Base-by-base conservation (phyloP, 2,113 vertebrate species). In the Aptenodytes forsteri region DNA sequence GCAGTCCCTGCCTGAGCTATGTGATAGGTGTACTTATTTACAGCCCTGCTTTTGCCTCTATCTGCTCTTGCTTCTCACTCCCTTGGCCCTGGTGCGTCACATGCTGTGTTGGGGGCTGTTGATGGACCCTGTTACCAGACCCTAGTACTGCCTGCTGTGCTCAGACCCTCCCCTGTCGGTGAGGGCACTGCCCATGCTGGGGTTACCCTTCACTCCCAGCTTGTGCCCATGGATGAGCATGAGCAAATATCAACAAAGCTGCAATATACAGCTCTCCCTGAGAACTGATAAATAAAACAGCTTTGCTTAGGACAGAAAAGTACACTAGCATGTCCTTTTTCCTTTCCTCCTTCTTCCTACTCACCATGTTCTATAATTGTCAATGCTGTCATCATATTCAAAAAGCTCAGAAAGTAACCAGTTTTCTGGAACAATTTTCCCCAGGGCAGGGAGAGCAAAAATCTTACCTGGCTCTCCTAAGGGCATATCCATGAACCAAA, bases 131-230 rank as follows among this genome's bases (percentile, higher is more conserved):
- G 1, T 52, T 44, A 40, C 6, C 19, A 71, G 34, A 58, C 3
- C 12, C 20, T 34, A 19, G 14, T 7, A 40, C 30, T 70, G 7
- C 26, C 40, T 50, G 7, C 2, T 49, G 16, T 64, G 36, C 47
- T 80, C 47, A 87, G 30, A n/a, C 3, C 10, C 30, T 25, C 14
- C 17, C 27, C 6, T 2, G 1, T 23, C 0, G 0, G 8, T 40
- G 32, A 83, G 19, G 15, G 7, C n/a, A 38, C 5, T 46, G 18
- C 14, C 26, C 5, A 10, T 65, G 13, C 5, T 42, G 16, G 8
- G 18, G 4, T 20, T 25, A 54, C 16, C 1, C 9, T 71, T 13
- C 7, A 5, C 12, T 92, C 5, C 16, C 9, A 17, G 10, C 10
- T 34, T 90, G 61, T 85, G 34, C 16, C 20, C 40, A 77, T 50